Percentiles rank a stretch among this genome's conserved stretches.
These are phyloP conservation scores for Drosophila takahashii DNA, from an alignment of 1,140 invertebrate genomes.

Conservation along the genomic window DNA sequence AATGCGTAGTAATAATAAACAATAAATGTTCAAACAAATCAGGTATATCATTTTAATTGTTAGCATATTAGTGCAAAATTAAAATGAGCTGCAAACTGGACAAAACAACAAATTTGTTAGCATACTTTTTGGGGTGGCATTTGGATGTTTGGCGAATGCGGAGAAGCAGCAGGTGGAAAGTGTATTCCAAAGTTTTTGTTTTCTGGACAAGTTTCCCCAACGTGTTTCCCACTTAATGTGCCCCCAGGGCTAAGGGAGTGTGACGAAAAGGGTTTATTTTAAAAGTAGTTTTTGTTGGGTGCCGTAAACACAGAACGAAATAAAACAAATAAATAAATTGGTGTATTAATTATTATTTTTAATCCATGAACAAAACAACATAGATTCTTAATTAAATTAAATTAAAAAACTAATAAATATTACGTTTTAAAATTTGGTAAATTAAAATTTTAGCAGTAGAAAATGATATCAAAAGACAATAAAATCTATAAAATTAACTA, in stretches of 20 bases:
- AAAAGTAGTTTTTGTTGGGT: background rate
- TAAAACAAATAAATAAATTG: no score
- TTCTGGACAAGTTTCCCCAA: background rate
- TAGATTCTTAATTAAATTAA: no score
- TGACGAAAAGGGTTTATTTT: background rate
- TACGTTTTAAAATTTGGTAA: no score
- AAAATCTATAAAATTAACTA: no score
- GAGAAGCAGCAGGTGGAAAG: background rate
- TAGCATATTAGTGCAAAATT: slow-evolving; percentile 6
- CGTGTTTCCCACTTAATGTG: slow-evolving; percentile 43
- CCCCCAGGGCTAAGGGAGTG: slow-evolving; percentile 17
- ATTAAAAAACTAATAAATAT: no score
- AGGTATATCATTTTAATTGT: slow-evolving; percentile 3
- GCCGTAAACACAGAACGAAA: slow-evolving; percentile 17
- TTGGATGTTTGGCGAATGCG: background rate
- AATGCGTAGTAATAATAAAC: slow-evolving; percentile 15
- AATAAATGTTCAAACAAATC: background rate
- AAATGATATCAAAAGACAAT: no score
- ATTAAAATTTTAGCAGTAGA: no score
- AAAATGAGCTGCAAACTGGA: background rate
- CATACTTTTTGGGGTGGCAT: background rate
- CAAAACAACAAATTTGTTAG: background rate
- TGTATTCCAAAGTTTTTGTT: slow-evolving; percentile 13
- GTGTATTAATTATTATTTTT: no score
- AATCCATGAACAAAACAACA: no score